These are phyloP conservation scores for Lithophane socia DNA, from an alignment of 2,888 invertebrate genomes.

Conservation along the genomic window DNA sequence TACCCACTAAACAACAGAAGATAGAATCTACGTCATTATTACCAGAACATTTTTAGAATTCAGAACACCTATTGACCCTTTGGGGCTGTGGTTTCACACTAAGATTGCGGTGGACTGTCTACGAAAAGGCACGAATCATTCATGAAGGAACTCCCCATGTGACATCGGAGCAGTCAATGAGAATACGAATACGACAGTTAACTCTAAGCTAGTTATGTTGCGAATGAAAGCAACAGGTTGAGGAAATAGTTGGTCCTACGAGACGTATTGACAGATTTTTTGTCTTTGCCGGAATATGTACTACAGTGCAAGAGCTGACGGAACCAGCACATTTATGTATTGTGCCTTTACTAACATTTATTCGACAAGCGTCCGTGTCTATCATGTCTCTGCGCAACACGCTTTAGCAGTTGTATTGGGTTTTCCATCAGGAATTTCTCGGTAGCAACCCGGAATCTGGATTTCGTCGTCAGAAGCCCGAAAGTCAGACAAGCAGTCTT, in stretches of 20 bases:
- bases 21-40: background rate
- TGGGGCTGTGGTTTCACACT: background rate
- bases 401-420: too few species aligned
- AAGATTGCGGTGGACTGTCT: background rate
- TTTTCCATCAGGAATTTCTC: too few species aligned
- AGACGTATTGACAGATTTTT: background rate
- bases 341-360: background rate
- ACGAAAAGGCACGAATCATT: constrained; percentile 7
- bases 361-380: background rate
- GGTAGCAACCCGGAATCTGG: too few species aligned
- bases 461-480: too few species aligned
- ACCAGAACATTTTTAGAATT: background rate
- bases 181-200: constrained; percentile 19
- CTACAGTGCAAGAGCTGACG: background rate
- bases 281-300: background rate
- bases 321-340: background rate
- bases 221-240: constrained; percentile 32
- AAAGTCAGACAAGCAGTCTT: too few species aligned
- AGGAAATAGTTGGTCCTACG: constrained; percentile 1
- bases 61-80: background rate
- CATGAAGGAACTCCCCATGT: background rate
- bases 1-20: background rate
- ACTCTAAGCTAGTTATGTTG: background rate
- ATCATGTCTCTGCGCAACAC: too few species aligned
- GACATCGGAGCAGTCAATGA: constrained; percentile 11